A percentile compares a stretch with the other conserved stretches of the same genome.
Evolutionary conservation across 2,888 invertebrate species (phyloP).

Genomic region (Platypus cylindrus): DNA sequence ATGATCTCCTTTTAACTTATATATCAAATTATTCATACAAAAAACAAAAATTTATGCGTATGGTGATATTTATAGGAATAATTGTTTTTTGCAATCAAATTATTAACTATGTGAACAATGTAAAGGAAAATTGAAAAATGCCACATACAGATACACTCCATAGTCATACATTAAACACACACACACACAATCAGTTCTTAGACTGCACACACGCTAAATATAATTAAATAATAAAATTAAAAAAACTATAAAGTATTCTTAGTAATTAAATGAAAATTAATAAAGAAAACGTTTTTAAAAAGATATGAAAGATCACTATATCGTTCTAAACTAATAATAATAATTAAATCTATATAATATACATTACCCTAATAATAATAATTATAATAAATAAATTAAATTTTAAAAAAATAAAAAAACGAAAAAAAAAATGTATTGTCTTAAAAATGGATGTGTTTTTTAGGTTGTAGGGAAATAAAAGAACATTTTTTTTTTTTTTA

Average conservation of each 20-base stretch:
- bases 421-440: no score
- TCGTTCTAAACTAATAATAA: no score
- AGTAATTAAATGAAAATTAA: constrained; percentile 17
- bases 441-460: no score
- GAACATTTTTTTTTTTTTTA: no score
- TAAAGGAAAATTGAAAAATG: constrained; percentile 5
- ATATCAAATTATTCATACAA: constrained; percentile 35
- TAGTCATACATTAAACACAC: constrained; percentile 23
- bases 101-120: no score
- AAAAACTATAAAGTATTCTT: constrained; percentile 29
- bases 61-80: constrained; percentile 22
- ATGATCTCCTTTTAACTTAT: constrained; percentile 38
- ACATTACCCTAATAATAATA: no score
- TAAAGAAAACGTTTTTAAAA: no score
- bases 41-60: constrained; percentile 27
- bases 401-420: no score
- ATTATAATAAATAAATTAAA: no score
- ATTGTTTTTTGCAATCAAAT: constrained; percentile 30
- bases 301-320: no score
- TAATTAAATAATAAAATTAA: constrained; percentile 32
- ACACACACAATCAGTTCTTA: constrained; percentile 39
- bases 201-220: constrained; percentile 38
- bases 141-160: not conserved
- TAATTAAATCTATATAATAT: no score
- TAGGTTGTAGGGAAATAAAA: no score